Conservation (phyloP, 2,888 invertebrate genomes). For the Lepidocyrtoides sp. region DNA sequence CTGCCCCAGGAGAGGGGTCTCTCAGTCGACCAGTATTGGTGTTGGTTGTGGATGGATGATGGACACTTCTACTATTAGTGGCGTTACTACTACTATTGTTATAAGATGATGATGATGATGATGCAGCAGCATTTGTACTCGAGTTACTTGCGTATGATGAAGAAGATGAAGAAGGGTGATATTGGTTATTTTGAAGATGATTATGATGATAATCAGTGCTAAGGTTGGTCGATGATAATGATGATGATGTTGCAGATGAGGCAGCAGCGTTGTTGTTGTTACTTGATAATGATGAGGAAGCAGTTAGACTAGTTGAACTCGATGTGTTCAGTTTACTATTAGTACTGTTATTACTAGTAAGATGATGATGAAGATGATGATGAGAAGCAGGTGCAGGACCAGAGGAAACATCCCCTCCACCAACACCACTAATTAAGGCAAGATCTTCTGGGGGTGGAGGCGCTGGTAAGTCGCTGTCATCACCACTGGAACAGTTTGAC, state of each 20-base stretch:
- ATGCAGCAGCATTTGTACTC: conserved; percentile 64
- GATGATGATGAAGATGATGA: conserved; percentile 6
- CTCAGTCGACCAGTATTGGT: conserved; percentile 76
- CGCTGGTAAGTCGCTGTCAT: conserved; percentile 81
- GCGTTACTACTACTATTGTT: conserved; percentile 18
- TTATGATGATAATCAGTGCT: conserved; percentile 58
- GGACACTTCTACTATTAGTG: conserved; percentile 19
- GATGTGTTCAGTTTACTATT: conserved; percentile 54
- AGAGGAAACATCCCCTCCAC: conserved; percentile 20
- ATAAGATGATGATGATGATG: neutral
- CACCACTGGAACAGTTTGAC: conserved; percentile 59
- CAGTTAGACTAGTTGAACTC: conserved; percentile 82
- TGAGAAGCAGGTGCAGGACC: conserved; percentile 65
- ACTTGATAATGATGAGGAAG: conserved; percentile 46
- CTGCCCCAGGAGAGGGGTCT: conserved; percentile 83
- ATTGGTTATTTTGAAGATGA: conserved; percentile 24
- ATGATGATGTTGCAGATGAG: too few relatives aligned
- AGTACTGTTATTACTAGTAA: neutral
- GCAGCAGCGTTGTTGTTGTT: conserved; percentile 51
- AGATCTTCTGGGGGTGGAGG: conserved; percentile 86
- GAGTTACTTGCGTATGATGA: conserved; percentile 39
- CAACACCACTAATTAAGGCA: conserved; percentile 60
- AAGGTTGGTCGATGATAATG: conserved; percentile 48
- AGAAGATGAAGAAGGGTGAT: neutral
- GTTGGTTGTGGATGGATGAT: conserved; percentile 60